These are phyloP conservation scores for Saccopteryx bilineata DNA, from an alignment of 2,113 vertebrate genomes.

Conservation along the genomic window DNA sequence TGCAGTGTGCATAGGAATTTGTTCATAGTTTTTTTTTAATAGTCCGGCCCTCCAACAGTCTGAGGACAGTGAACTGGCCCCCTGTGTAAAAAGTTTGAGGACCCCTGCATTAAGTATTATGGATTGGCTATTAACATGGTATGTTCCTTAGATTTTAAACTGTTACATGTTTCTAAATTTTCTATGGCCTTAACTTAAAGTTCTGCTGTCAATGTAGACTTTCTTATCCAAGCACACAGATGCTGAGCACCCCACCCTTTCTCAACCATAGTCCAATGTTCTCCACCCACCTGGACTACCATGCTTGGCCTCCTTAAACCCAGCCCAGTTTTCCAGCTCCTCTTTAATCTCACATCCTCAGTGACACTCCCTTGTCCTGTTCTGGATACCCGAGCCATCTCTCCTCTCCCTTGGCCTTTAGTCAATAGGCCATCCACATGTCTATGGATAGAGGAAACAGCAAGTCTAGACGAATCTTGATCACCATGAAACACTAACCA, in stretches of 20 bases:
- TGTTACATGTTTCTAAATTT: neutral
- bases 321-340: fast-evolving
- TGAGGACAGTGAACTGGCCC: too few relatives aligned
- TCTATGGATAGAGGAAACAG: neutral
- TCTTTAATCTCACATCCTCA: neutral
- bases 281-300: too few relatives aligned
- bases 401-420: neutral
- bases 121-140: neutral
- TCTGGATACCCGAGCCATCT: neutral
- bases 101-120: neutral
- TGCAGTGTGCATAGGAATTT: too few relatives aligned
- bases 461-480: neutral
- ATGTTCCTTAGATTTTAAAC: neutral
- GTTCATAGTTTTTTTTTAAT: too few relatives aligned
- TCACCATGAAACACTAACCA: neutral
- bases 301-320: fast-evolving
- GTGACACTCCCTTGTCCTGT: neutral
- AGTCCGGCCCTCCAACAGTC: too few relatives aligned
- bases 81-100: too few relatives aligned
- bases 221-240: neutral
- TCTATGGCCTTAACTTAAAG: neutral
- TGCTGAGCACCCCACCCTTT: fast-evolving
- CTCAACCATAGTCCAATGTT: neutral
- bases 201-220: neutral
- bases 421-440: fast-evolving